Percentiles rank a stretch among this genome's conserved stretches.
Conservation (phyloP, 2,113 vertebrate genomes). For the Mesitornis unicolor region DNA sequence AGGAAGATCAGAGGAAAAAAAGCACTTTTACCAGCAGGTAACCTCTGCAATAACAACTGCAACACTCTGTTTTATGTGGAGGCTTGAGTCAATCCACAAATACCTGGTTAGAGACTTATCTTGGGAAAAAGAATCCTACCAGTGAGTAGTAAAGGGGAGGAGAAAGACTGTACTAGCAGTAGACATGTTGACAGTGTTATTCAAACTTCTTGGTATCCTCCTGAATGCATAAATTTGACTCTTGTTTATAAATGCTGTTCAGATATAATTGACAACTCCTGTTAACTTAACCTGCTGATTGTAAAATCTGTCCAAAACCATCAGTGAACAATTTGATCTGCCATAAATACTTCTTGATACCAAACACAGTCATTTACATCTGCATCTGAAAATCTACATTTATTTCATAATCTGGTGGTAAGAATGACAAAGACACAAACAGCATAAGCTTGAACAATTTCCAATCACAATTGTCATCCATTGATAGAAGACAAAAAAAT, state of each 20-base stretch:
- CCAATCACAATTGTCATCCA: not conserved
- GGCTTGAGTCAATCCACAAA: slow-evolving; percentile 50
- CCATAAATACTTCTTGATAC: slow-evolving; percentile 53
- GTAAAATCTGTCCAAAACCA: slow-evolving; percentile 65
- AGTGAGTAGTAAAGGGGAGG: slow-evolving; percentile 28
- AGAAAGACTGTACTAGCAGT: slow-evolving; percentile 19
- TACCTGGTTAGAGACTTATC: slow-evolving; percentile 34
- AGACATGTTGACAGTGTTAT: slow-evolving; percentile 54
- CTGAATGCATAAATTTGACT: slow-evolving; percentile 54
- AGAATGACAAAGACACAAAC: slow-evolving; percentile 20
- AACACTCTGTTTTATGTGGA: slow-evolving; percentile 54
- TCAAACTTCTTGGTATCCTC: slow-evolving; percentile 63
- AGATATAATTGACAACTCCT: slow-evolving; percentile 67
- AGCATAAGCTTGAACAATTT: not conserved
- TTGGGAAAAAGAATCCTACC: slow-evolving; percentile 3
- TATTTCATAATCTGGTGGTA: slow-evolving; percentile 13
- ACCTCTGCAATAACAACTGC: slow-evolving; percentile 7
- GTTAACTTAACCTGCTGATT: slow-evolving; percentile 61
- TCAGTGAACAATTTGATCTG: slow-evolving; percentile 37
- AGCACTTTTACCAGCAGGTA: not conserved
- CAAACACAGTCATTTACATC: slow-evolving; percentile 29
- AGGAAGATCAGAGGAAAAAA: not conserved
- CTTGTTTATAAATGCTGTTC: slow-evolving; percentile 68
- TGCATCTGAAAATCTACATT: slow-evolving; percentile 36
- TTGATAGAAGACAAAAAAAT: not conserved